Evolutionary conservation across 2,888 invertebrate species (phyloP).

Genomic region (Drosophila nr. fundita): DNA sequence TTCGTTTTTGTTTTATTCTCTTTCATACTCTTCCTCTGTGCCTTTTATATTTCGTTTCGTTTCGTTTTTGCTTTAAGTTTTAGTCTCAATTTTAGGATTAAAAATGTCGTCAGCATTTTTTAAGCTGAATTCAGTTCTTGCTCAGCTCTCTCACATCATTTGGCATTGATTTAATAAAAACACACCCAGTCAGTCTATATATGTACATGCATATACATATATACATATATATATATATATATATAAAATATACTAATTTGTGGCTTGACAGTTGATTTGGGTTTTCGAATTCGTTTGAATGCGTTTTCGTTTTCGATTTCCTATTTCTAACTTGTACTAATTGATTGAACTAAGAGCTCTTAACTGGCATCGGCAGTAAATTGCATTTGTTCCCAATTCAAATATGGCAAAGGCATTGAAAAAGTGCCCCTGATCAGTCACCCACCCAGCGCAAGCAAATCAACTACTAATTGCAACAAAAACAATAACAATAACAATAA

Average conservation of each 20-base stretch:
- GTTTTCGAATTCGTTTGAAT: conserved; percentile 69
- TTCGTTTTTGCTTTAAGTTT: conserved; percentile 41
- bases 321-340: conserved; percentile 30
- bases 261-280: conserved; percentile 78
- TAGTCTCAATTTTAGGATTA: conserved; percentile 80
- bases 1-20: conserved; percentile 7
- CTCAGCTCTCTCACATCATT: conserved; percentile 37
- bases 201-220: conserved; percentile 1
- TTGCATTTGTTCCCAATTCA: conserved; percentile 21
- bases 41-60: not conserved
- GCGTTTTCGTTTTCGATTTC: conserved; percentile 48
- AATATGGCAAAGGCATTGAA: conserved; percentile 36
- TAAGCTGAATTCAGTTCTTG: conserved; percentile 64
- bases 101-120: conserved; percentile 80
- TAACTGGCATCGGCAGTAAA: conserved; percentile 1
- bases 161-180: conserved; percentile 70
- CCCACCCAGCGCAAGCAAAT: conserved; percentile 26
- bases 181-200: conserved; percentile 40
- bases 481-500: conserved; percentile 22
- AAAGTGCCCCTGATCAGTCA: conserved; percentile 48
- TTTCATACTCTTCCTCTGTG: not conserved
- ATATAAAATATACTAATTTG: conserved; percentile 51
- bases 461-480: conserved; percentile 19
- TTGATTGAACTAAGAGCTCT: conserved; percentile 7
- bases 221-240: conserved; percentile 17